Conservation (phyloP, 1,140 invertebrate species). For the Drosophila pruinosa region DNA sequence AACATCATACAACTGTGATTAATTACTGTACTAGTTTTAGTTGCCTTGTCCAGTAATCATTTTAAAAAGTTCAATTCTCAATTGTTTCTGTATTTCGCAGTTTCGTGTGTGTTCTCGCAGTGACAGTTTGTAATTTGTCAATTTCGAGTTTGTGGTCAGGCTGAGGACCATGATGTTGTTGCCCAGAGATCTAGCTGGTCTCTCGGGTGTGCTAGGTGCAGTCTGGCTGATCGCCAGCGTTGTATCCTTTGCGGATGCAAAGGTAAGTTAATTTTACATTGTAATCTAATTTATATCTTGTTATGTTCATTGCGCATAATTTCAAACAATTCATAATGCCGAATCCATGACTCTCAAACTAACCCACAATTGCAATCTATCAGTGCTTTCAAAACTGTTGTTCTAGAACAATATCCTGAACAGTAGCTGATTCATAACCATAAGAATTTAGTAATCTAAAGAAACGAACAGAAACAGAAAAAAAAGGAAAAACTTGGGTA, state of each 20-base stretch:
- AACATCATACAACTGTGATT: neutral
- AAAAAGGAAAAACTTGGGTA: neutral
- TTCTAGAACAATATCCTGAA: neutral
- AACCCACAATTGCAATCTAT: neutral
- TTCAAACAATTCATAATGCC: no score
- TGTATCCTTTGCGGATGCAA: constrained; percentile 60
- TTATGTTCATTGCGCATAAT: no score
- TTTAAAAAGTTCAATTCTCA: neutral
- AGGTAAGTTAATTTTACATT: constrained; percentile 56
- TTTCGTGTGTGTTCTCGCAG: constrained; percentile 67
- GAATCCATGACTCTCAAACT: constrained; percentile 5
- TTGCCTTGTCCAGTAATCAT: neutral
- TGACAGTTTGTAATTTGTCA: constrained; percentile 36
- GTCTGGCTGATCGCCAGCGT: constrained; percentile 59
- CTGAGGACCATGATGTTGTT: constrained; percentile 62
- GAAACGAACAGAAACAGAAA: neutral
- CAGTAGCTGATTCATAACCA: constrained; percentile 18
- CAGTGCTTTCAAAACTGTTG: constrained; percentile 4
- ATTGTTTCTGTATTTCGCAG: constrained; percentile 53
- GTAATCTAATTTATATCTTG: neutral
- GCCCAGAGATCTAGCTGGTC: constrained; percentile 78
- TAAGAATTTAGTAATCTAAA: neutral
- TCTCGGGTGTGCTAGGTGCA: constrained; percentile 74
- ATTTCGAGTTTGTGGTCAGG: constrained; percentile 40
- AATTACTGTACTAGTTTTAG: neutral